Conservation (phyloP, 2,888 invertebrate species). For the Leptothorax acervorum region DNA sequence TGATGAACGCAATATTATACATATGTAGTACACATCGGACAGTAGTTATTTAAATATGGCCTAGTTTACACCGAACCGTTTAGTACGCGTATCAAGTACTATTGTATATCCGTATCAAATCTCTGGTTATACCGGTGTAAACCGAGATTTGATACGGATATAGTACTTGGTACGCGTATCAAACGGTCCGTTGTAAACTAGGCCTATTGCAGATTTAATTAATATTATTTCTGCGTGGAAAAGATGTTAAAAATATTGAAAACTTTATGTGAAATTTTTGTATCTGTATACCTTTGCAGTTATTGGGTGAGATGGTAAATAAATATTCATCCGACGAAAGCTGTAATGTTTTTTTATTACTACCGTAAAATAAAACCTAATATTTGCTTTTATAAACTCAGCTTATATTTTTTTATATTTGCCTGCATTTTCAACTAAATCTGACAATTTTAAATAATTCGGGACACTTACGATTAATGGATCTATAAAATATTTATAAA, state of each 20-base stretch:
- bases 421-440: not conserved
- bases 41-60: not conserved
- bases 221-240: not conserved
- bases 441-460: not conserved
- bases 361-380: not conserved
- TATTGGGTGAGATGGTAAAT: not conserved
- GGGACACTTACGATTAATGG: not conserved
- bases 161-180: no score
- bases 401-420: not conserved
- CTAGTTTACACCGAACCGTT: no score
- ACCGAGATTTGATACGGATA: no score
- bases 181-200: no score
- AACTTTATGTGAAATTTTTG: not conserved
- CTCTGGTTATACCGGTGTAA: no score
- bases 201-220: not conserved
- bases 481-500: not conserved
- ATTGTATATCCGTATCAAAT: no score
- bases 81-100: no score
- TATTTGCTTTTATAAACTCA: not conserved
- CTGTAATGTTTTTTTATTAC: constrained; percentile 17
- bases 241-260: constrained; percentile 3
- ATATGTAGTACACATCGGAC: not conserved
- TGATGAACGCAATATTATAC: not conserved
- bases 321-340: not conserved
- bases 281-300: not conserved